phyloP scores from a whole-genome alignment of 2,888 invertebrate genomes.

The Perizoma flavofasciatum region DNA sequence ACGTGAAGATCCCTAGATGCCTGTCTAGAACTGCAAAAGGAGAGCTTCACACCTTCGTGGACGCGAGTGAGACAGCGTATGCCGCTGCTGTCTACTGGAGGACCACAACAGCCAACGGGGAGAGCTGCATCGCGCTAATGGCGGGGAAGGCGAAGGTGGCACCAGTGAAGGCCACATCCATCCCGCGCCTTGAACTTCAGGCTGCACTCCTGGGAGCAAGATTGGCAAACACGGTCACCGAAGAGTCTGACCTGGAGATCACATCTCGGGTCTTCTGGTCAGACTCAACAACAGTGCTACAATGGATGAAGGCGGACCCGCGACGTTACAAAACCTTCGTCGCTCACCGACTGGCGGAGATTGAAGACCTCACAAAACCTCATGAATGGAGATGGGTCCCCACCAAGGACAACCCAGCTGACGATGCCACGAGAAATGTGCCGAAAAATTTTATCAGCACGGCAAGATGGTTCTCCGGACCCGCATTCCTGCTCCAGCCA shows the following conservation, averaged over 20 bases:
- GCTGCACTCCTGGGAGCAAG: not conserved
- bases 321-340: constrained; percentile 25
- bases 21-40: no score
- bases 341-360: constrained; percentile 30
- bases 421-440: constrained; percentile 24
- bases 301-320: constrained; percentile 28
- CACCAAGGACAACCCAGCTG: constrained; percentile 28
- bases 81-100: no score
- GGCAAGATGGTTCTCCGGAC: constrained; percentile 10
- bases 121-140: no score
- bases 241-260: not conserved
- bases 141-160: no score
- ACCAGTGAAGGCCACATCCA: not conserved
- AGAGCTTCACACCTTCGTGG: no score
- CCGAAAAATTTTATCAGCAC: not conserved
- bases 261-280: not conserved
- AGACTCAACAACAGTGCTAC: constrained; percentile 9
- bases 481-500: constrained; percentile 1
- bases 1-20: no score
- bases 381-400: constrained; percentile 29
- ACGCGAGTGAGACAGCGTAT: no score
- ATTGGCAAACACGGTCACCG: not conserved
- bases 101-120: no score
- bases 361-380: constrained; percentile 13
- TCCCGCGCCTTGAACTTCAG: not conserved